Evolutionary conservation across 2,113 vertebrate species (phyloP), one percentile per base, ranked within the genome.

Genomic region (Phrynosoma platyrhinos): DNA sequence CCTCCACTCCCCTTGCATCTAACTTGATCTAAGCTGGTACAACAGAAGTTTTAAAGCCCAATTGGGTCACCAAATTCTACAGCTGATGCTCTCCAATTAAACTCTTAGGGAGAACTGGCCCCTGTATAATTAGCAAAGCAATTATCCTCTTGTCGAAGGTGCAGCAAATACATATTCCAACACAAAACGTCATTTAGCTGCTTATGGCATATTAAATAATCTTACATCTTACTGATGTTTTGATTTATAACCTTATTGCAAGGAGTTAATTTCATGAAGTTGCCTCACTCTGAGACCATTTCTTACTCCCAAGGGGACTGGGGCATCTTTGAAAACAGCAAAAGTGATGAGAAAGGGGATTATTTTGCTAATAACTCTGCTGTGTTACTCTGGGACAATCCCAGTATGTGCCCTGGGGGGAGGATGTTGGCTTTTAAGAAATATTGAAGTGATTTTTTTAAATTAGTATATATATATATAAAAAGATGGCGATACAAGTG

Each of bases 61-160:
- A 81, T 8, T 78, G 80, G 92, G 94, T 95, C 95, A 96, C 91
- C 92, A 91, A 92, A 90, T 87, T 91, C 90, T 93, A 91, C 2
- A 78, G 81, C 23, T 93, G 89, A 88, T 94, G 77, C 88, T 94
- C 87, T 92, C 86, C 93, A 96, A 94, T 96, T 96, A 95, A 95
- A 94, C 72, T 93, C 90, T 89, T 93, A 77, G 69, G 85, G 87
- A 93, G 88, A 92, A 96, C 94, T 83, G 93, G 91, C 93, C 94
- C 91, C 87, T 90, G 95, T 95, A 94, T 93, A 95, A 96, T 95
- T 96, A 96, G 94, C 89, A 86, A 88, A 91, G 91, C 90, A 96
- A 96, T 96, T 96, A 95, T 90, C 64, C 81, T 91, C 90, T 89
- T 90, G 90, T 95, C 96, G 96, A 93, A 95, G 93, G 90, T 77